A percentile compares a stretch with the other conserved stretches of the same genome.
These are phyloP conservation scores for pig (Sus scrofa) DNA, from an alignment of 2,113 vertebrate genomes.

Conservation along the genomic window T2T-Sscrofa CM000812.6:34639001-34639500, in stretches of 20 bases:
- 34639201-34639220: neutral
- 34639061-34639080: neutral
- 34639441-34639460: neutral
- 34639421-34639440: neutral
- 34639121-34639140: neutral
- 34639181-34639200: neutral
- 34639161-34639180: neutral
- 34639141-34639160: neutral
- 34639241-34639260: neutral
- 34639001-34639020: neutral
- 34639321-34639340: neutral
- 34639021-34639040: neutral
- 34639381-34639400: neutral
- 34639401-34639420: neutral
- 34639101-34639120: neutral
- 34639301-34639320: neutral
- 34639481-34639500: neutral
- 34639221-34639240: neutral
- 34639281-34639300: neutral
- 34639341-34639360: neutral
- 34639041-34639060: neutral
- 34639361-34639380: neutral
- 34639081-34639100: neutral
- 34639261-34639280: neutral
- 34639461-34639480: neutral